Evolutionary conservation across 1,140 invertebrate genomes (phyloP).

Genomic region (Drosophila cardini): DNA sequence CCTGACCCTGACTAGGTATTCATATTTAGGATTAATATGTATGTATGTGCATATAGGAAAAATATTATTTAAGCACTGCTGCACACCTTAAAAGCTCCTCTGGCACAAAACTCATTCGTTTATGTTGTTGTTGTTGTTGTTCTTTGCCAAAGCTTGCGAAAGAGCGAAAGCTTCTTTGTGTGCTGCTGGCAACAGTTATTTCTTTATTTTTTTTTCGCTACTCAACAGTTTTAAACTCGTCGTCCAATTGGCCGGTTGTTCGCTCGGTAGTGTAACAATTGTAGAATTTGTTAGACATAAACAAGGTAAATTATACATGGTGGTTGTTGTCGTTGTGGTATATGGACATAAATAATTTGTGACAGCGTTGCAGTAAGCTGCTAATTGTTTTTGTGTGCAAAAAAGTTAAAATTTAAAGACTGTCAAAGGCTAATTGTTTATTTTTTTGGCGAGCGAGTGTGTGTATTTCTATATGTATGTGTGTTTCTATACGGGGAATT

Average conservation of each 20-base stretch:
- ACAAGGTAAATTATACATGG: slow-evolving; percentile 28
- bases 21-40: slow-evolving; percentile 16
- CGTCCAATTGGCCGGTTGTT: slow-evolving; percentile 37
- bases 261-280: background rate
- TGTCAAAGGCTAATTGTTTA: slow-evolving; percentile 9
- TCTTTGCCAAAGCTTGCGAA: slow-evolving; percentile 17
- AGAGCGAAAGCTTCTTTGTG: slow-evolving; percentile 34
- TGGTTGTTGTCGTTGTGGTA: background rate
- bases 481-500: slow-evolving; percentile 30
- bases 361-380: slow-evolving; percentile 1
- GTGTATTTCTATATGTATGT: background rate
- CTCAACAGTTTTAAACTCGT: slow-evolving; percentile 52
- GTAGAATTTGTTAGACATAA: slow-evolving; percentile 6
- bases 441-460: background rate
- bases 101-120: slow-evolving; percentile 4
- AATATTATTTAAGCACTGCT: background rate
- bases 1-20: slow-evolving; percentile 43
- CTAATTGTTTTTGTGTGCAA: slow-evolving; percentile 3
- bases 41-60: background rate
- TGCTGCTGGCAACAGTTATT: background rate
- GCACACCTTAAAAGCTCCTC: slow-evolving; percentile 29
- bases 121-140: background rate
- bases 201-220: slow-evolving; percentile 8
- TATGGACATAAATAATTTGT: slow-evolving; percentile 16
- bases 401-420: slow-evolving; percentile 10